Percentiles rank a stretch among this genome's conserved stretches.
These are phyloP conservation scores for Thryonomys swinderianus DNA, from an alignment of 2,113 vertebrate species.

Conservation along the genomic window DNA sequence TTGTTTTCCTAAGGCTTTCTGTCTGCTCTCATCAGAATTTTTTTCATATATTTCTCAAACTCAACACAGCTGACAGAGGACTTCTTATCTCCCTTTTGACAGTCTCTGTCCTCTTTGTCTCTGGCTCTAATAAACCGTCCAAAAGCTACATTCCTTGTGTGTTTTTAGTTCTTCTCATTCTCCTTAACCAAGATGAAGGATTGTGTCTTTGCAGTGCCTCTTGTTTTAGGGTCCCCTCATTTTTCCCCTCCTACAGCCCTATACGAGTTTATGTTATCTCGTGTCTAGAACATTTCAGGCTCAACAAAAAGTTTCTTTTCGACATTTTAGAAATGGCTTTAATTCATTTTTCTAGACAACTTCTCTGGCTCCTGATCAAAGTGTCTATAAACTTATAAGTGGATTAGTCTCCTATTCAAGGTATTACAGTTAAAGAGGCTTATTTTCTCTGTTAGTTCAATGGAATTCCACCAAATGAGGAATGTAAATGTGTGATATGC, in stretches of 20 bases:
- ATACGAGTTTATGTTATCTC: neutral
- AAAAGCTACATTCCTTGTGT: neutral
- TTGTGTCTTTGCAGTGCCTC: rapidly evolving
- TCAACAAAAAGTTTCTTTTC: conserved; percentile 2
- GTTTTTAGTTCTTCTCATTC: neutral
- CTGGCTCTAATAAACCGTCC: neutral
- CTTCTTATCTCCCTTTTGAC: neutral
- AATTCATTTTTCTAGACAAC: conserved; percentile 62
- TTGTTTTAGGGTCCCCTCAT: too few species aligned
- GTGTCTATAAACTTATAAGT: conserved; percentile 55
- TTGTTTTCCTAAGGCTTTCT: neutral
- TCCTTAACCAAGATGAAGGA: rapidly evolving
- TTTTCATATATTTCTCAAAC: neutral
- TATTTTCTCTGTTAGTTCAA: conserved; percentile 63
- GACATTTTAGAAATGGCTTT: conserved; percentile 37
- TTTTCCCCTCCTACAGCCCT: neutral
- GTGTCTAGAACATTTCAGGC: neutral
- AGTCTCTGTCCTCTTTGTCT: neutral
- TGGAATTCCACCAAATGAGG: conserved; percentile 60
- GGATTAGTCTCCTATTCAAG: conserved; percentile 70
- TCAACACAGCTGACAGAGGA: neutral
- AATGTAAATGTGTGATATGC: conserved; percentile 60
- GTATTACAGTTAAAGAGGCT: conserved; percentile 65
- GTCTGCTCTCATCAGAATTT: neutral
- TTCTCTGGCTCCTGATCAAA: conserved; percentile 72